Conservation (phyloP, 2,113 vertebrate genomes). For the Ariopsis seemanni region DNA sequence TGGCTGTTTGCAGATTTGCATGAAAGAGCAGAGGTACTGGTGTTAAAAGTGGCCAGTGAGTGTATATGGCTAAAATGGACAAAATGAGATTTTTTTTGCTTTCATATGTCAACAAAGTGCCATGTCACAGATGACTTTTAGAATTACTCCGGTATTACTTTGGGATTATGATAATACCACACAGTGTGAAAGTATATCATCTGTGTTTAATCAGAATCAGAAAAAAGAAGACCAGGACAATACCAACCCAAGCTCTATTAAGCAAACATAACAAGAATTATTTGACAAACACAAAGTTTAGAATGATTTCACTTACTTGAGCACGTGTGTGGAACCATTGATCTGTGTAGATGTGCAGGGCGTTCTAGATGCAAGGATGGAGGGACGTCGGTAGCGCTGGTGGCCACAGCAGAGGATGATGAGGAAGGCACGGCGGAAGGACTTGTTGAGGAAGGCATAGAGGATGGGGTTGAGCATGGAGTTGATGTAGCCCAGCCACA, state of each 20-base stretch:
- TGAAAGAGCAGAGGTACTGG: neutral
- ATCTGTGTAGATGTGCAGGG: constrained; percentile 90
- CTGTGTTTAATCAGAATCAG: constrained; percentile 12
- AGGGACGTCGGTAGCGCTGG: constrained; percentile 86
- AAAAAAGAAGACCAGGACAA: neutral
- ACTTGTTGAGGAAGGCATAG: constrained; percentile 99
- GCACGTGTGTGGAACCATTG: constrained; percentile 92
- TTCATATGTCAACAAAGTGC: neutral
- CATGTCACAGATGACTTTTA: neutral
- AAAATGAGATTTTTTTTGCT: neutral
- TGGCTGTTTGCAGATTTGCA: neutral
- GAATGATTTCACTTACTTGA: constrained; percentile 82
- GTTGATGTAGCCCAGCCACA: constrained; percentile 99
- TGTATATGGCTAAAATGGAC: neutral
- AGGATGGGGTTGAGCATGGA: constrained; percentile 98
- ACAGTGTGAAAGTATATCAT: neutral
- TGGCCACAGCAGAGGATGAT: constrained; percentile 96
- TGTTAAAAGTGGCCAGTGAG: neutral
- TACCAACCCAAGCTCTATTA: neutral
- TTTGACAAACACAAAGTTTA: neutral
- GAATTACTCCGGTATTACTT: neutral
- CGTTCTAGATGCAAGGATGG: constrained; percentile 80
- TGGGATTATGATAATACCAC: neutral
- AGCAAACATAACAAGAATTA: neutral
- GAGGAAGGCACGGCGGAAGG: constrained; percentile 99